A percentile compares a stretch with the other conserved stretches of the same genome.
Evolutionary conservation across 2,113 vertebrate species (phyloP).

Genomic region (Rhegmatorhina hoffmannsi): DNA sequence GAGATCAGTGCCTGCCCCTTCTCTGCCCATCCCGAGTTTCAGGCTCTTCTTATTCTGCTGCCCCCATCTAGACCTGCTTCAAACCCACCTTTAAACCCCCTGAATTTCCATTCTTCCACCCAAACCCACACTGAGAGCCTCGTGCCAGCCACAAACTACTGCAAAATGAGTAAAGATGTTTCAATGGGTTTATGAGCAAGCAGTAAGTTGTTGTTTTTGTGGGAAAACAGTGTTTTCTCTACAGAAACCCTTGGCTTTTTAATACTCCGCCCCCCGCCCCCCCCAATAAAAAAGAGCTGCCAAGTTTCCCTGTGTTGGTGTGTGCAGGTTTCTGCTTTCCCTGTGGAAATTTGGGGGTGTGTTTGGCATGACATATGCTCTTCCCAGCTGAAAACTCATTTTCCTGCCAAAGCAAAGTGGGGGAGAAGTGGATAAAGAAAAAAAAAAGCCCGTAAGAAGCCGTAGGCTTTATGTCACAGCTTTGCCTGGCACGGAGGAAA

Average conservation of each 20-base stretch:
- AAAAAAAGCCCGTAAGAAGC: neutral
- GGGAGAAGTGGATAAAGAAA: neutral
- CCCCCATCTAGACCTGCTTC: neutral
- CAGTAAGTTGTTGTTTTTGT: neutral
- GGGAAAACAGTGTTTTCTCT: neutral
- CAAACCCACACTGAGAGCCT: neutral
- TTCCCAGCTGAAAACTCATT: conserved; percentile 49
- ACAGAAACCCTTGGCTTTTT: neutral
- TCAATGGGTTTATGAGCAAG: neutral
- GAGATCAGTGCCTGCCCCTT: neutral
- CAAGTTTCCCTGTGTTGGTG: neutral
- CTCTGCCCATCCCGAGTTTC: neutral
- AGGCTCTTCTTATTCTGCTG: neutral
- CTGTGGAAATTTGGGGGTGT: conserved; percentile 14
- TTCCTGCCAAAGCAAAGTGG: conserved; percentile 41
- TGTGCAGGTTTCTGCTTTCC: conserved; percentile 7
- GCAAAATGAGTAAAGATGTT: neutral
- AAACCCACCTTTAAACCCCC: neutral
- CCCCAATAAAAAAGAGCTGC: neutral
- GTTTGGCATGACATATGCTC: conserved; percentile 19
- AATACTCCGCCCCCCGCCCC: neutral
- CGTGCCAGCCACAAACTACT: neutral
- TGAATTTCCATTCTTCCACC: neutral
- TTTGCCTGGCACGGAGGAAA: conserved; percentile 52
- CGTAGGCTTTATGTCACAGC: conserved; percentile 51